Percentiles rank a stretch among this genome's conserved stretches.
phyloP scores from a whole-genome alignment of 2,888 invertebrate genomes.

The Drosophila vallismaia region DNA sequence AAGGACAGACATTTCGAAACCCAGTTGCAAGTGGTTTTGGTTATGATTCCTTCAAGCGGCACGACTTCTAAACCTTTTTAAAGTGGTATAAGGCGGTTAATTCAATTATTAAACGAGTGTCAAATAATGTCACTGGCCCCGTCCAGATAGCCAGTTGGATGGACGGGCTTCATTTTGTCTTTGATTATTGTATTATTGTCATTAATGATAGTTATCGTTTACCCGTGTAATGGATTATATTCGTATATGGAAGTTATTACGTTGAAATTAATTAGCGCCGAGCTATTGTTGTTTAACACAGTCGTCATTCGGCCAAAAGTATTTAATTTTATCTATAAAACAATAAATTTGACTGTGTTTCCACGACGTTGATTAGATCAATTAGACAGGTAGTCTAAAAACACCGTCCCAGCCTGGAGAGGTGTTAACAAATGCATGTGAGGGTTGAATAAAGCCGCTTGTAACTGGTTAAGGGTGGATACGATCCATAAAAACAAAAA shows the following conservation, averaged over 20 bases:
- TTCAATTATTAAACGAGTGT: slow-evolving; percentile 73
- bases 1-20: slow-evolving; percentile 30
- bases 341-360: slow-evolving; percentile 65
- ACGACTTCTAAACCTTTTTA: slow-evolving; percentile 61
- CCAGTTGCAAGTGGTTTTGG: slow-evolving; percentile 53
- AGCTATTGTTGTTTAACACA: slow-evolving; percentile 27
- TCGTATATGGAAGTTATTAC: slow-evolving; percentile 13
- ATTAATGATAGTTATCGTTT: slow-evolving; percentile 16
- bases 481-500: background rate
- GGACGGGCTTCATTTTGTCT: slow-evolving; percentile 9
- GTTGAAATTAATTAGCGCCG: slow-evolving; percentile 49
- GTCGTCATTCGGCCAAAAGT: slow-evolving; percentile 34
- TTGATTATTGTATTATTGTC: slow-evolving; percentile 15
- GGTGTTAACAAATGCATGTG: slow-evolving; percentile 61
- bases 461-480: slow-evolving; percentile 52
- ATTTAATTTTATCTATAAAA: slow-evolving; percentile 61
- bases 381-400: slow-evolving; percentile 57
- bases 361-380: slow-evolving; percentile 51
- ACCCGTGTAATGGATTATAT: slow-evolving; percentile 14
- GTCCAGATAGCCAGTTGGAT: slow-evolving; percentile 15
- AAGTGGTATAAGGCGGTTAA: slow-evolving; percentile 78
- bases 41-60: slow-evolving; percentile 24
- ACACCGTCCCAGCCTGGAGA: slow-evolving; percentile 33
- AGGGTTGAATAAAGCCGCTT: slow-evolving; percentile 51
- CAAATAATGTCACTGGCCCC: slow-evolving; percentile 50